Conservation (phyloP, 2,113 vertebrate genomes). For the Apteryx owenii region DNA sequence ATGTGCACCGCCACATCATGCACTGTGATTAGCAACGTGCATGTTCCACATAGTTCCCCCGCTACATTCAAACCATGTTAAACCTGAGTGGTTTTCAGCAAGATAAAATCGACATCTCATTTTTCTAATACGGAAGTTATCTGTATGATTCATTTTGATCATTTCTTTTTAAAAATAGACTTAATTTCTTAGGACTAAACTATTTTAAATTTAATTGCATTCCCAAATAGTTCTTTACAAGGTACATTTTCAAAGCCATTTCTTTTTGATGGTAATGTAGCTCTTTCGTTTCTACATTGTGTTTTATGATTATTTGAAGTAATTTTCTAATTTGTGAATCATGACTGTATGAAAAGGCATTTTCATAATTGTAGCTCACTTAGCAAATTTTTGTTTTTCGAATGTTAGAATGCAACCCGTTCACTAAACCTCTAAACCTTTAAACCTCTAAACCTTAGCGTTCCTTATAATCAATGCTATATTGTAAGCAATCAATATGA, state of each 20-base stretch:
- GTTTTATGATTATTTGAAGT: slow-evolving; percentile 30
- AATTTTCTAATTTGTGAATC: slow-evolving; percentile 52
- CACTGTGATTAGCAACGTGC: not conserved
- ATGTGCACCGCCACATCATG: fast-evolving
- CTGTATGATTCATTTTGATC: slow-evolving; percentile 38
- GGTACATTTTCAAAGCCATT: slow-evolving; percentile 13
- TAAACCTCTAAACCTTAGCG: fast-evolving
- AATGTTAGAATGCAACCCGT: fast-evolving
- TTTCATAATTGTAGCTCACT: not conserved
- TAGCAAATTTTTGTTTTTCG: not conserved
- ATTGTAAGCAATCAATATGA: fast-evolving
- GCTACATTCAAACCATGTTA: fast-evolving
- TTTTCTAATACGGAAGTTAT: not conserved
- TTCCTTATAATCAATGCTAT: fast-evolving
- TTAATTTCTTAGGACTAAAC: not conserved
- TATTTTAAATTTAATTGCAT: slow-evolving; percentile 29
- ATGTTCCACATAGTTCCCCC: not conserved
- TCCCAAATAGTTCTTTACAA: not conserved
- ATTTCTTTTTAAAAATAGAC: slow-evolving; percentile 52
- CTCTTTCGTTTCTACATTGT: not conserved
- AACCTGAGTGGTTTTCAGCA: not conserved
- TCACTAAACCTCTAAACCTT: not conserved
- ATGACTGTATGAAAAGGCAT: not conserved
- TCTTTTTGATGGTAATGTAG: not conserved
- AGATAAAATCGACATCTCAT: not conserved